Base-by-base conservation (phyloP, 1,140 invertebrate genomes). In the Pseudobourletiella spinata region DNA sequence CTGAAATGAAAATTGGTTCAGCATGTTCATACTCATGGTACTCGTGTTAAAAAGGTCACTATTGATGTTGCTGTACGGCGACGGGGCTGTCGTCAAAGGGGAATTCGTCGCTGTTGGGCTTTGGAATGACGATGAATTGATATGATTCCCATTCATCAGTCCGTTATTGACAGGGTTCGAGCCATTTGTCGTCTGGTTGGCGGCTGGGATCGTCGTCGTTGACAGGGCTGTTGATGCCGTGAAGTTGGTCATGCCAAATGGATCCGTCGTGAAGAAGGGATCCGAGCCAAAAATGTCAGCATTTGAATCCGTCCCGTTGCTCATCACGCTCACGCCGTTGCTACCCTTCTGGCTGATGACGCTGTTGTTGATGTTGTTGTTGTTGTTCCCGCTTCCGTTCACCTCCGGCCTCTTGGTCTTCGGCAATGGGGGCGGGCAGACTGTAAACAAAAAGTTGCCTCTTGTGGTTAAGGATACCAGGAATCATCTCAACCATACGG, bases 191-290 rank as follows among this genome's bases (percentile, higher is more conserved):
- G 52, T 30, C 26, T 18, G 32, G 39, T 29, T 35, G 16, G 6
- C 16, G 11, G 46, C 6, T 25, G 46, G 16, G 11, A 48, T 42
- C 44, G 74, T 69, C 16, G 78, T 72, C n/a, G 76, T 73, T 6
- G 75, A 68, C 15, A 77, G 76, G 54, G 28, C 26, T 55, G 11
- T 32, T 48, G 59, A 26, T 48, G 60, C 28, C 46, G 51, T 43
- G 71, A 88, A 88, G 70, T 86, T 85, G 22, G 83, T 84, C 82
- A 91, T 91, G 68, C 90, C 89, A 73, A 92, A 92, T 2, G 81
- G 80, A 73, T 83, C 81, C 26, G 61, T 65, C 16, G 74, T 64
- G 76, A 80, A 81, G 63, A 82, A 82, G 28, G 80, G 81, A 46
- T 80, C 77, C 48, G 79, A 79, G 60, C 78, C 78, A 69, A 81